A percentile compares a stretch with the other conserved stretches of the same genome.
Conservation (phyloP, 1,140 invertebrate species). For the Drosophila sturtevanti region DNA sequence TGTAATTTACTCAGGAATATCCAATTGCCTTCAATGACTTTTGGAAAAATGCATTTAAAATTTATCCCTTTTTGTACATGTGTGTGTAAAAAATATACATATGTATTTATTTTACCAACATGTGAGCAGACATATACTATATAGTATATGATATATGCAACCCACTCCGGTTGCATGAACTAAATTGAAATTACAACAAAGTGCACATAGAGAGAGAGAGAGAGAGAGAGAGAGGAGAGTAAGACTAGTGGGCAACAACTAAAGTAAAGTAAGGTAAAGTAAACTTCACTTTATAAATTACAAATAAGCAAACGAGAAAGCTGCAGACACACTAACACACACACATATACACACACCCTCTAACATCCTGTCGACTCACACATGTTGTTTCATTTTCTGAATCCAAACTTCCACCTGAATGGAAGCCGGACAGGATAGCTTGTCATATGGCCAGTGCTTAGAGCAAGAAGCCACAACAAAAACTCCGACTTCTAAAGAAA, state of each 20-base stretch:
- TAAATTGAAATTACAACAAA: slow-evolving; percentile 12
- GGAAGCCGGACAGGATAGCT: neutral
- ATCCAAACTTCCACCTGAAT: neutral
- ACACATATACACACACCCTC: neutral
- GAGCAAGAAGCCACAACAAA: slow-evolving; percentile 50
- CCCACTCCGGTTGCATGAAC: slow-evolving; percentile 4
- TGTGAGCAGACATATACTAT: neutral
- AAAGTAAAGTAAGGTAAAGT: slow-evolving; percentile 51
- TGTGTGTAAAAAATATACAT: neutral
- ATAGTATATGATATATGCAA: neutral
- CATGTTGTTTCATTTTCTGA: slow-evolving; percentile 1
- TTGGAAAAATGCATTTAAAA: slow-evolving; percentile 2
- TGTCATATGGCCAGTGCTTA: slow-evolving; percentile 39
- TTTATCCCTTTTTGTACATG: neutral
- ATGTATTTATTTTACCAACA: neutral
- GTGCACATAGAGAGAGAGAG: neutral
- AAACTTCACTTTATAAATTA: slow-evolving; percentile 78
- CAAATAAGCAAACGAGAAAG: slow-evolving; percentile 64
- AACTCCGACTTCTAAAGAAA: slow-evolving; percentile 66
- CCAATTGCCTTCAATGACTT: slow-evolving; percentile 6
- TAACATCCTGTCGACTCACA: neutral
- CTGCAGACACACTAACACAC: slow-evolving; percentile 6
- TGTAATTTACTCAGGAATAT: neutral
- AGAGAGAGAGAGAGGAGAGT: neutral
- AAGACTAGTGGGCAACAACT: slow-evolving; percentile 9